Base-by-base conservation (phyloP, 1,140 invertebrate species). In the Calosoma granatense region DNA sequence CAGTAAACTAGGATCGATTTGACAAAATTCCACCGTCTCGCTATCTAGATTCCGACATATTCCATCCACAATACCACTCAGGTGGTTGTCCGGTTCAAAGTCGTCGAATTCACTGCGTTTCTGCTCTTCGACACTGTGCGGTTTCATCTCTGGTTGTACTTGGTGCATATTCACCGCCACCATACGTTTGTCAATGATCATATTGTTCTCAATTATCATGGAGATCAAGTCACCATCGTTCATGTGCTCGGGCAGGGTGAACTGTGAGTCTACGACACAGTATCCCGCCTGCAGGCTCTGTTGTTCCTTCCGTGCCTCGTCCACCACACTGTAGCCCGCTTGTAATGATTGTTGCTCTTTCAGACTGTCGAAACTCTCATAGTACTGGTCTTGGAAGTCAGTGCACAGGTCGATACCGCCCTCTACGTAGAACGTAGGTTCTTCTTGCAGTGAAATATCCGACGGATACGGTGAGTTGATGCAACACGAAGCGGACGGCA, bases 351-450 rank as follows among this genome's bases (percentile, higher is more conserved):
- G 6, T 47, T 47, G 41, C 17, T 47, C 41, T 47, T 47, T 47
- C 6, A 47, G 17, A 47, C 41, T 47, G 15, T 47, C 41, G 17
- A 47, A 11, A 17, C 41, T 47, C 15, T 47, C 41, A 17, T 47
- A 47, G 15, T 47, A 47, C 41, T 6, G 41, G 15, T 47, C 4
- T 17, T 6, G 41, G 15, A 47, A 11, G 15, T 47, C 41, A 47
- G 3, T 47, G 17, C 41, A 47, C 15, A 47, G 17, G 41, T 47
- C 41, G 9, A 47, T 47, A 17, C 41, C 41, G 17, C 41, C 41
- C 17, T 47, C 41, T 47, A 47, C 41, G 17, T 47, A 47, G 15
- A 47, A 47, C 9, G 41, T 47, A 11, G 41, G 41, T 47, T 47
- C 41, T 47, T 47, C 41, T 17, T 11, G 41, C 6, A 47, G 17